Evolutionary conservation across 2,113 vertebrate species (phyloP).

Genomic region (Tapirus terrestris): DNA sequence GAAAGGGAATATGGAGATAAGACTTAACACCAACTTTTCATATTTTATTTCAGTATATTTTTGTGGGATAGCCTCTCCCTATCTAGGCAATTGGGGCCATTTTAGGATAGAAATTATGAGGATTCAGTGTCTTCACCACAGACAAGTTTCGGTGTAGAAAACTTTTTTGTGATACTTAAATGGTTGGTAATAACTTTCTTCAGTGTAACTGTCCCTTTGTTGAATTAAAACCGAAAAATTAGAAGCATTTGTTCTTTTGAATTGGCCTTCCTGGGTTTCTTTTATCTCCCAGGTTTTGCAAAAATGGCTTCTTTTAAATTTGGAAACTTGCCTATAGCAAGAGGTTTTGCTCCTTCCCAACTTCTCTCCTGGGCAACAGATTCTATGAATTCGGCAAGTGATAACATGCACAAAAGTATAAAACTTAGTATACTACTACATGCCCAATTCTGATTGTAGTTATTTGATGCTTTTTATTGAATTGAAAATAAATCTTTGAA

Average conservation of each 20-base stretch:
- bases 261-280: not conserved
- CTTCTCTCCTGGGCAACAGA: not conserved
- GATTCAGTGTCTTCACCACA: not conserved
- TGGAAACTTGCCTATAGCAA: not conserved
- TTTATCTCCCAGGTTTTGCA: conserved; percentile 4
- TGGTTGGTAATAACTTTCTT: not conserved
- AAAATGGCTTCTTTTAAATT: conserved; percentile 43
- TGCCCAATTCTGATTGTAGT: not conserved
- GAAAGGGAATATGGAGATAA: not conserved
- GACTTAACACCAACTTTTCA: not conserved
- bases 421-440: not conserved
- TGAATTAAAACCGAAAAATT: not conserved
- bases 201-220: not conserved
- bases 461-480: conserved; percentile 46
- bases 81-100: not conserved
- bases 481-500: conserved; percentile 5
- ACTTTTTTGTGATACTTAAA: not conserved
- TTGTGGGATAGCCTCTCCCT: not conserved
- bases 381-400: conserved; percentile 37
- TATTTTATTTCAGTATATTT: conserved; percentile 27
- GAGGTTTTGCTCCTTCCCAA: not conserved
- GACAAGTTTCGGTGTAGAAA: not conserved
- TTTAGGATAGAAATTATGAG: conserved; percentile 25
- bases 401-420: not conserved
- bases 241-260: conserved; percentile 19